phyloP scores from a whole-genome alignment of 2,797 vertebrate genomes.

The Falco rusticolus region DNA sequence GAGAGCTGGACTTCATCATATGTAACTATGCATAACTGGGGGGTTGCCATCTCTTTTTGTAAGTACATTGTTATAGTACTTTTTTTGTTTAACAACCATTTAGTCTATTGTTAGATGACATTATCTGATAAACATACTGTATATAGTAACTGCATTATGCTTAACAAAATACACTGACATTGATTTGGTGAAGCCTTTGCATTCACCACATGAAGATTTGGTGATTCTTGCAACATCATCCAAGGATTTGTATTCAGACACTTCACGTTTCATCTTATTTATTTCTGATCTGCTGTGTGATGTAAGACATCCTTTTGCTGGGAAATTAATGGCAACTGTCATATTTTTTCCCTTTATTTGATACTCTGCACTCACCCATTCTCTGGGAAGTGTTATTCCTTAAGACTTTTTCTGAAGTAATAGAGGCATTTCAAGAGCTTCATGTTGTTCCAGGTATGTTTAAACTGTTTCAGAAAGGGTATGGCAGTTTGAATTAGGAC shows the following conservation, averaged over 20 bases:
- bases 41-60: constrained; percentile 9
- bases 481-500: neutral
- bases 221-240: constrained; percentile 9
- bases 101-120: neutral
- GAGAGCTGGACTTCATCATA: neutral
- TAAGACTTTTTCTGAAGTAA: neutral
- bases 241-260: constrained; percentile 19
- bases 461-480: neutral
- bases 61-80: constrained; percentile 9
- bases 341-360: neutral
- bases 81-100: constrained; percentile 36
- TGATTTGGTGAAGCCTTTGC: neutral
- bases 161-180: constrained; percentile 8
- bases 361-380: neutral
- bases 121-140: constrained; percentile 31
- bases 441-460: neutral
- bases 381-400: neutral
- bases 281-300: constrained; percentile 44
- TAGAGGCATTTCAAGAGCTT: neutral
- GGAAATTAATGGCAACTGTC: neutral
- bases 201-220: too few relatives aligned
- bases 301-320: neutral
- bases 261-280: constrained; percentile 61
- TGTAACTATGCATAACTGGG: constrained; percentile 8
- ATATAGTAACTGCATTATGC: constrained; percentile 3